phyloP scores from a whole-genome alignment of 92 coral and sea anemone species.

The Epizoanthus fatuus region DNA sequence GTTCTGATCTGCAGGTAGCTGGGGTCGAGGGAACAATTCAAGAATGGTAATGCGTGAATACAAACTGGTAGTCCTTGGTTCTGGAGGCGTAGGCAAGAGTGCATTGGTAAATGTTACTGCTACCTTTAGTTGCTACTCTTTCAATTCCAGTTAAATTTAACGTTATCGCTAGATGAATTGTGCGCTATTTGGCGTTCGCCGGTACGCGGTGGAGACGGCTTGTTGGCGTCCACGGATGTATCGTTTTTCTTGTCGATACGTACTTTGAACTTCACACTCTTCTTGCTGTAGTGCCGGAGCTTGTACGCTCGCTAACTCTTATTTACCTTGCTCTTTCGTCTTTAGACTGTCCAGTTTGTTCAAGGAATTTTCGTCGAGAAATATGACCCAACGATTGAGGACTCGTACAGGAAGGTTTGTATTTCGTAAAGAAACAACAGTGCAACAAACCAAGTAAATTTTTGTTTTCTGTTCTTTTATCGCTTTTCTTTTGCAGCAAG shows the following conservation, averaged over 20 bases:
- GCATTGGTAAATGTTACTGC: slow-evolving; percentile 85
- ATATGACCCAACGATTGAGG: slow-evolving; percentile 99
- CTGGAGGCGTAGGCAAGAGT: slow-evolving; percentile 99
- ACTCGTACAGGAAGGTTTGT: slow-evolving; percentile 97
- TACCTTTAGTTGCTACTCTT: background rate
- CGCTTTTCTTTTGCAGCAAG: slow-evolving; percentile 85
- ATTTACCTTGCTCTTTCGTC: slow-evolving; percentile 12
- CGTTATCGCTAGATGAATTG: background rate
- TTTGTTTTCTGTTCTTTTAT: slow-evolving; percentile 16
- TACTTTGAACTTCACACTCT: background rate
- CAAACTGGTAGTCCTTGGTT: slow-evolving; percentile 98
- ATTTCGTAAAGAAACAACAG: background rate
- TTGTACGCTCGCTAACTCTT: background rate
- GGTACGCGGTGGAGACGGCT: background rate
- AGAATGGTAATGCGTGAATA: slow-evolving; percentile 89
- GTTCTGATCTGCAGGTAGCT: slow-evolving; percentile 39
- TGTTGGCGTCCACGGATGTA: background rate
- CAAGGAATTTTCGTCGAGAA: slow-evolving; percentile 99
- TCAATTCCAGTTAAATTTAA: background rate
- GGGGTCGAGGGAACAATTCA: slow-evolving; percentile 34
- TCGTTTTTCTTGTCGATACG: background rate
- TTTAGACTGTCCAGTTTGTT: slow-evolving; percentile 97
- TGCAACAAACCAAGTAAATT: background rate
- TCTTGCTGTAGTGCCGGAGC: background rate
- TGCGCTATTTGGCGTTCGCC: slow-evolving; percentile 27